phyloP scores from a whole-genome alignment of 2,888 invertebrate species.

The Luffia ferchaultella region DNA sequence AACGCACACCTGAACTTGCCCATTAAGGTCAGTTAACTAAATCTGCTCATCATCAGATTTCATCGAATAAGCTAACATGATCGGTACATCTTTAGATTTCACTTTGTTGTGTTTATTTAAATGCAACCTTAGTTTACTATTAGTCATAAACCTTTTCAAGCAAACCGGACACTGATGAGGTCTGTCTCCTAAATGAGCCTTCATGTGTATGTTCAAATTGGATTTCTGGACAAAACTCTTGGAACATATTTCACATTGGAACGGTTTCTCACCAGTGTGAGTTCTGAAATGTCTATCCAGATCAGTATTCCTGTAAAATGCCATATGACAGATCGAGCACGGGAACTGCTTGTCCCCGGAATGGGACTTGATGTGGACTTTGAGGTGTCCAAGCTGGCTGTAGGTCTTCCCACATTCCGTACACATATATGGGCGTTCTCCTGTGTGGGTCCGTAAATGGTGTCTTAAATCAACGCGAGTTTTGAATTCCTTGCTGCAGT shows the following conservation, averaged over 20 bases:
- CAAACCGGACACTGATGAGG: slow-evolving; percentile 36
- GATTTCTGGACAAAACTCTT: slow-evolving; percentile 49
- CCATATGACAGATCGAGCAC: slow-evolving; percentile 35
- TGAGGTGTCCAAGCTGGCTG: slow-evolving; percentile 44
- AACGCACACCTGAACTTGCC: no score
- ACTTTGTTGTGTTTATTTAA: slow-evolving; percentile 36
- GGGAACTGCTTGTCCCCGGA: slow-evolving; percentile 31
- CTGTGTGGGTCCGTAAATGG: slow-evolving; percentile 37
- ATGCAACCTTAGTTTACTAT: slow-evolving; percentile 37
- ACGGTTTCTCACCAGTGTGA: slow-evolving; percentile 42
- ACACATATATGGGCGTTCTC: slow-evolving; percentile 48
- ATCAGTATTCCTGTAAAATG: slow-evolving; percentile 47
- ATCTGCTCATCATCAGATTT: not conserved
- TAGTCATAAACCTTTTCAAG: slow-evolving; percentile 36
- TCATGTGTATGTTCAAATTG: slow-evolving; percentile 45
- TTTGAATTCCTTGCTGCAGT: slow-evolving; percentile 37
- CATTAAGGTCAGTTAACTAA: no score
- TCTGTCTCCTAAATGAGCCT: slow-evolving; percentile 41
- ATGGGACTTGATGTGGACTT: slow-evolving; percentile 37
- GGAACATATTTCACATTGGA: slow-evolving; percentile 40
- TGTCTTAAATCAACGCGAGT: slow-evolving; percentile 42
- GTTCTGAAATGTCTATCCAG: slow-evolving; percentile 45
- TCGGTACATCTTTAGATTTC: slow-evolving; percentile 14
- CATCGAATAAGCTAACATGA: not conserved
- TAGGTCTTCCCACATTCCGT: slow-evolving; percentile 48